Evolutionary conservation across 2,888 invertebrate species (phyloP).

Genomic region (Luperina testacea): DNA sequence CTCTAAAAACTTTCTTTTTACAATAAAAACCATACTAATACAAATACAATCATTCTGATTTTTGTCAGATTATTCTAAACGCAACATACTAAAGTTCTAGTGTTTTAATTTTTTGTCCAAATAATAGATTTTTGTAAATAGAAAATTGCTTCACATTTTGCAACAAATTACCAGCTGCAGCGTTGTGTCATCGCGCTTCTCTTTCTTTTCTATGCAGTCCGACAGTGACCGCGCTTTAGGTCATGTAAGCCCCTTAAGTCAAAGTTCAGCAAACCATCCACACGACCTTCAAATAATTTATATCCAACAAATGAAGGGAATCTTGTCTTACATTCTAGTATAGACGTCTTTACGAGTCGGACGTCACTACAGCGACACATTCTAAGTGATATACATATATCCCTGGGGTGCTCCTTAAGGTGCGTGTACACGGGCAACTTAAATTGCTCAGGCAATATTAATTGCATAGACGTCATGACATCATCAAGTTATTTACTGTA

Average conservation of each 20-base stretch:
- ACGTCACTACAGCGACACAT: conserved; percentile 62
- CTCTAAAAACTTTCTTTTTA: no score
- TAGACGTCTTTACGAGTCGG: conserved; percentile 57
- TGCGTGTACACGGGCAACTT: neutral
- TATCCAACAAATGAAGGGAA: conserved; percentile 48
- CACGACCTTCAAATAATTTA: conserved; percentile 32
- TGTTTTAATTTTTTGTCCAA: no score
- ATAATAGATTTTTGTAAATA: no score
- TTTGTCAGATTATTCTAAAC: no score
- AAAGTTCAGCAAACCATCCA: conserved; percentile 22
- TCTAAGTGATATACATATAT: conserved; percentile 58
- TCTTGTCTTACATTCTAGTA: conserved; percentile 43
- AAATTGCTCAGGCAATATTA: neutral
- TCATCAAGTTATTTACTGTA: neutral
- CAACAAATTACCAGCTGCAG: no score
- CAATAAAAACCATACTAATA: no score
- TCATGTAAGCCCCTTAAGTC: neutral
- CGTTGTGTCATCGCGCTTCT: no score
- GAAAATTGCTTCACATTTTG: no score
- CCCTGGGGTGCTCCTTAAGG: conserved; percentile 71
- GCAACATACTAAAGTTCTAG: no score
- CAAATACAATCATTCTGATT: no score
- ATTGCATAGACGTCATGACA: neutral
- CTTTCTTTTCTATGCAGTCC: no score
- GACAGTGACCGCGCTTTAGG: no score